Base-by-base conservation (phyloP, 2,888 invertebrate genomes). In the Xestia ashworthii region DNA sequence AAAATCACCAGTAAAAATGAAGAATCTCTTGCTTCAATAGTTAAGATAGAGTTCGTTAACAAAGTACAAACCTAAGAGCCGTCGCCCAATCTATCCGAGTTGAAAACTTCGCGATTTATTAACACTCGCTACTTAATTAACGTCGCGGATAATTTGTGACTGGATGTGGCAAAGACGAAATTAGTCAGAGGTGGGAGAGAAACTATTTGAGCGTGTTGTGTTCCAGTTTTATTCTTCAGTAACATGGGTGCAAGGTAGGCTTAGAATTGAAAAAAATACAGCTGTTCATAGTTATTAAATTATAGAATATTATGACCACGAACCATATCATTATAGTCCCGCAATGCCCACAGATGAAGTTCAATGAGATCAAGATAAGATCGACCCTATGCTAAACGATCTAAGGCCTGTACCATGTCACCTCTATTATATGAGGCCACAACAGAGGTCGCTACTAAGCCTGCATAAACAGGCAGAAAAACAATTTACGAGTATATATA, bases 31-130 rank as follows among this genome's bases (percentile, higher is more conserved):
- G 50, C 50, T n/a, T 19, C n/a, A 53, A 19, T 58, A 74, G 71
- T 83, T 41, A 74, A 71, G 60, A 68, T 38, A n/a, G 38, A 82
- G 75, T 82, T 68, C 16, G 58, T 81, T 60, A 74, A 71, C 74
- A 75, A 76, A 81, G 76, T 77, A 84, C 76, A 80, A 80, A 76
- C 75, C 78, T 81, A 78, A 80, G 73, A 80, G 72, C 60, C 75
- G 32, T 65, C 65, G 73, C 71, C 79, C 78, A 69, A 85, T 83
- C 82, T 84, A 82, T 78, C 74, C 67, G 64, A 83, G 86, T 80
- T 79, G 82, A 80, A 84, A 89, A 89, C 87, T 89, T 89, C 60
- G 38, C 83, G 83, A 89, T 92, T 92, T 88, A 92, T 92, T 91
- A 91, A 90, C 90, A 84, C 74, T 82, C 76, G 76, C 75, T 82